phyloP scores from a whole-genome alignment of 2,113 vertebrate species.

The Silurus asotus region DNA sequence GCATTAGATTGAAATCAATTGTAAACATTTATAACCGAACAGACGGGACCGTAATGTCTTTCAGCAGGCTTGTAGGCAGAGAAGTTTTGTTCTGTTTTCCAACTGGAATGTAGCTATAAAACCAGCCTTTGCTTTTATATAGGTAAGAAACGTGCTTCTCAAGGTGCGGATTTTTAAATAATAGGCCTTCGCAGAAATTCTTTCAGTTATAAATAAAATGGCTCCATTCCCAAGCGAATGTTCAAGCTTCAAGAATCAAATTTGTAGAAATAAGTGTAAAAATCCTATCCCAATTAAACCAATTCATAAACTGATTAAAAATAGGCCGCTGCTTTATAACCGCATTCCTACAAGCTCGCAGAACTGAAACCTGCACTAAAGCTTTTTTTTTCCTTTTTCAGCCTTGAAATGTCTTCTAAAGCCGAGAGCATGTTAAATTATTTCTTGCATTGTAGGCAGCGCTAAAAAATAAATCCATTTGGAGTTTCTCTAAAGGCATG shows the following conservation, averaged over 20 bases:
- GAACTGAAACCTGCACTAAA: neutral
- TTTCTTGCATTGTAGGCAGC: neutral
- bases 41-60: too few relatives aligned
- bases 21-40: neutral
- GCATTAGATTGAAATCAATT: neutral
- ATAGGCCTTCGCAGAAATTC: neutral
- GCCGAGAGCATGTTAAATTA: neutral
- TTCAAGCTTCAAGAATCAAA: neutral
- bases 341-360: neutral
- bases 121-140: neutral
- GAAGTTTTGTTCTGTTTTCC: neutral
- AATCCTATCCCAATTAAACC: neutral
- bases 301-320: neutral
- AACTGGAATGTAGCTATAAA: neutral
- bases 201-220: neutral
- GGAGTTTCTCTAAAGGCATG: neutral
- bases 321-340: neutral
- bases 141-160: neutral
- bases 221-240: neutral
- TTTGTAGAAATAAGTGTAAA: neutral
- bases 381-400: neutral
- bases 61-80: neutral
- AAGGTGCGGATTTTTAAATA: neutral
- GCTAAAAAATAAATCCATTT: neutral
- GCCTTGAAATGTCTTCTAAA: neutral